These are phyloP conservation scores for Drosophila helvetica DNA, from an alignment of 2,888 invertebrate species.

Conservation along the genomic window DNA sequence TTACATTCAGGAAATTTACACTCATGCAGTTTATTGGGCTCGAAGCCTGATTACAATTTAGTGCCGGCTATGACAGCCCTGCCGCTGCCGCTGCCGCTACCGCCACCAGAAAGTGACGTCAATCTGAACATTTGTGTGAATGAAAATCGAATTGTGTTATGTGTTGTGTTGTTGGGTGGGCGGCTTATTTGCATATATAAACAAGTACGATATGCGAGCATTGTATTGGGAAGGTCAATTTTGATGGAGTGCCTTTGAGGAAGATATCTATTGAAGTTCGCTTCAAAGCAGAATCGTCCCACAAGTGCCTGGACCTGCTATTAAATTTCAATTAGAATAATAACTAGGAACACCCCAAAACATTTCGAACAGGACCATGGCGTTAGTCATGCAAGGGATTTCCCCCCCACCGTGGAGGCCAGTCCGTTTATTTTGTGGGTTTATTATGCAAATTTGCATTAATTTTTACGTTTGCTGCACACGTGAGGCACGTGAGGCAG, in stretches of 20 bases:
- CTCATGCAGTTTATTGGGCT: conserved; percentile 50
- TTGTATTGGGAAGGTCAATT: background rate
- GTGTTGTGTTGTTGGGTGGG: too few relatives aligned
- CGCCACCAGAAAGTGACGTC: conserved; percentile 31
- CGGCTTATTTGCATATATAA: conserved; percentile 34
- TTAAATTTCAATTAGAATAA: background rate
- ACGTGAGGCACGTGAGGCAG: conserved; percentile 55
- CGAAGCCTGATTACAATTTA: conserved; percentile 48
- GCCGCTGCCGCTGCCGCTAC: background rate
- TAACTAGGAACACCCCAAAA: background rate
- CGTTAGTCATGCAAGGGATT: conserved; percentile 67
- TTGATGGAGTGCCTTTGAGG: background rate
- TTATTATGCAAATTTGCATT: conserved; percentile 78
- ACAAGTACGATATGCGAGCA: conserved; percentile 9
- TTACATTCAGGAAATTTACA: conserved; percentile 49
- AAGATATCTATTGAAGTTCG: background rate
- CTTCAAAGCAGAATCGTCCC: background rate
- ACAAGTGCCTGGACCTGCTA: background rate
- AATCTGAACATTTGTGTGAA: conserved; percentile 26
- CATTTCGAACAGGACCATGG: background rate
- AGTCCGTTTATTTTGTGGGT: conserved; percentile 63
- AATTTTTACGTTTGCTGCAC: conserved; percentile 71
- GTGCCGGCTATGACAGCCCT: conserved; percentile 32
- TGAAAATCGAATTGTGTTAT: conserved; percentile 7
- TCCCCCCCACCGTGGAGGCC: conserved; percentile 35